phyloP scores from a whole-genome alignment of 2,797 vertebrate genomes.

The Loris lydekkerianus region DNA sequence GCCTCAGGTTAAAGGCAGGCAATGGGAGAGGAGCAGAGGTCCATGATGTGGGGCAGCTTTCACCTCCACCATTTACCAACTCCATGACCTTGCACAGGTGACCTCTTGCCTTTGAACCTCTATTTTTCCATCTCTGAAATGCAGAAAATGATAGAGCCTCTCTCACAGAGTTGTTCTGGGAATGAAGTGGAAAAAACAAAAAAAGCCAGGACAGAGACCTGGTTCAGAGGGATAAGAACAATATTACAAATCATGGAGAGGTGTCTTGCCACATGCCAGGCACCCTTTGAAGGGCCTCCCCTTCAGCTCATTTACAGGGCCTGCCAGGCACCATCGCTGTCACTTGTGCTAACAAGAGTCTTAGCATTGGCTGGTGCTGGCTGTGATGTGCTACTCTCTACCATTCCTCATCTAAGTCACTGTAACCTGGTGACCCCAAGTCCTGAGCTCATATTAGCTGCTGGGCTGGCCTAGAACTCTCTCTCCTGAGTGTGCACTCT shows the following conservation, averaged over 20 bases:
- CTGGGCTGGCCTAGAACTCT: not conserved
- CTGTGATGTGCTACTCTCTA: rapidly evolving
- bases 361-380: not conserved
- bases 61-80: not conserved
- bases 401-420: rapidly evolving
- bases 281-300: not conserved
- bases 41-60: not conserved
- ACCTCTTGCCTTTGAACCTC: not conserved
- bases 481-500: not conserved
- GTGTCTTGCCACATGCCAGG: rapidly evolving
- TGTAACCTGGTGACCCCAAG: not conserved
- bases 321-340: rapidly evolving
- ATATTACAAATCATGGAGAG: rapidly evolving
- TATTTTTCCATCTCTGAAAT: not conserved
- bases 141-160: not conserved
- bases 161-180: not conserved
- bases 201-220: not conserved
- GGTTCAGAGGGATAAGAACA: not conserved
- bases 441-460: not conserved
- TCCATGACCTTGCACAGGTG: not conserved
- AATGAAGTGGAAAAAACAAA: not conserved
- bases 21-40: not conserved
- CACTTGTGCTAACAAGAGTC: too few species aligned
- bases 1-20: not conserved
- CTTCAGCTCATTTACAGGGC: not conserved